Evolutionary conservation across 2,888 invertebrate species (phyloP), one percentile per base, ranked within the genome.

Genomic region (Cylloceria caligata): DNA sequence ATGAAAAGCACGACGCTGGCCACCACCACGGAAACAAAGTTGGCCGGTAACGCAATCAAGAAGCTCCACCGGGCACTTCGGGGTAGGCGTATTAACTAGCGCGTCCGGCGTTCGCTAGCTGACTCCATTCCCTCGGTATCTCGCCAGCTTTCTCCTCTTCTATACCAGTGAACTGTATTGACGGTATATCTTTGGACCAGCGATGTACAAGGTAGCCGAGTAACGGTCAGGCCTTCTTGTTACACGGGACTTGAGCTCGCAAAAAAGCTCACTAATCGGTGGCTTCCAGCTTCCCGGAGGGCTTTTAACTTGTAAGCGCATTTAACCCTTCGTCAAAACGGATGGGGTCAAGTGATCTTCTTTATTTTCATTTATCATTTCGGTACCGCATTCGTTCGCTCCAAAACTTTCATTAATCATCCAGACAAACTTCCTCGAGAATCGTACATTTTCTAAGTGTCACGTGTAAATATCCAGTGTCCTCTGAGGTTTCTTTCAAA

Each of bases 1-100:
- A 81, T 78, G 81, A 83, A 81, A 81, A 83, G 81, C 60, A 69
- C 45, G 78, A 80, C 80, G 45, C 49, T 64, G 30, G 57, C 64
- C 52, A 27, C 64, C 16, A 24, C 21, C 21, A 39, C 19, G 67
- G 45, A 60, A 71, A 67, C 55, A 60, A 62, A 72, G 68, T 69
- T 64, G 80, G 55, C 62, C 60, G 73, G 68, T 71, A 72, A 72
- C 65, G 65, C 65, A 72, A 78, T 78, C 72, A 78, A 72, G 78
- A 72, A 57, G 49, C 60, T 24, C 76, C 68, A 39, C 39, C 39
- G 36, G 76, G 36, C 39, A 77, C 76, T 77, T 77, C 69, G 69
- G 62, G 76, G 62, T 19, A 42, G 49, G 69, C 76, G 49, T 69
- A 77, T 77, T 69, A 77, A 77, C 69, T 68, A 21, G 27, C 67